Base-by-base conservation (phyloP, 1,140 invertebrate species). In the Phthorimaea operculella region DNA sequence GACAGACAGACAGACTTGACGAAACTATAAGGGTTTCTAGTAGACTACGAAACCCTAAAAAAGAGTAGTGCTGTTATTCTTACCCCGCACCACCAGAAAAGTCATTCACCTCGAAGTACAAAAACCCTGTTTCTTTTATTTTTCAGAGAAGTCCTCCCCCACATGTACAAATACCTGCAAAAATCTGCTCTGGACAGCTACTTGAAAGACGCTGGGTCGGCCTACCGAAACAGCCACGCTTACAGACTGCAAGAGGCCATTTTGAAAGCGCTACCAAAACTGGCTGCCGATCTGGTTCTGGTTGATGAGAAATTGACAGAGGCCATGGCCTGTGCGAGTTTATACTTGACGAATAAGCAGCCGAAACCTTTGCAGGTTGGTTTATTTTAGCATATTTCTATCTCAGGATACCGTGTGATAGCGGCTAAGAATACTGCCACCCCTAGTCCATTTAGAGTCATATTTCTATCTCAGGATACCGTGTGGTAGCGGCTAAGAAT, bases 241-340 rank as follows among this genome's bases (percentile, higher is more conserved):
- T 92, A 87, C 72, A 88, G 88, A 70, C 74, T 92, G 33, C 91
- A 92, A 70, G 60, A 76, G n/a, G 68, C 75, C 18, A 65, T 90
- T 17, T 72, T 92, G 9, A 63, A 64, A n/a, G 74, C 86, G 1
- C 66, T 91, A n/a, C 86, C 86, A 3, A 52, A 63, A 33, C 62
- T 92, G 0, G 78, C 86, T 1, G 66, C 71, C 6, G 68, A 88
- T 66, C 78, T 92, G 52, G 74, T 76, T 39, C 61, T 91, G n/a
- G 68, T 74, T 3, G 88, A 87, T 50, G 75, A 76, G 21, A 64
- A 86, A 11, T 64, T 89, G n/a, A 79, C 87, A 61, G 62, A 80
- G 21, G 62, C 88, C 17, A 76, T 90, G 60, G 65, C 60, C 16
- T 75, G 78, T 12, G 74, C 84, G 36, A 65, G 84, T 39, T 56